phyloP scores from a whole-genome alignment of 30 jellyfish, hydroid and myxozoan species.

The Turritopsis rubra region DNA sequence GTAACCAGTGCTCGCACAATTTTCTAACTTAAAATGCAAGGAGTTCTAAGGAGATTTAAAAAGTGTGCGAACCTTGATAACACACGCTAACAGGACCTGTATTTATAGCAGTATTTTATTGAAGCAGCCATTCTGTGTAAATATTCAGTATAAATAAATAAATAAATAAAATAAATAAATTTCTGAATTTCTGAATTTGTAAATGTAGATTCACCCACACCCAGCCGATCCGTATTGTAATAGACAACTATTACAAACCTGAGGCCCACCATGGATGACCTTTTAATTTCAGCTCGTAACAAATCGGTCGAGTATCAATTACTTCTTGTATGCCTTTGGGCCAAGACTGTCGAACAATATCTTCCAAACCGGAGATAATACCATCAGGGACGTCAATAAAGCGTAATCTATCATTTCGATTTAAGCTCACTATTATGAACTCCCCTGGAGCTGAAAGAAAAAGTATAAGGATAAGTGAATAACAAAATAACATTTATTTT shows the following conservation, averaged over 20 bases:
- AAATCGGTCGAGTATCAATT: constrained; percentile 31
- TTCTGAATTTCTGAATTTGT: too few relatives aligned
- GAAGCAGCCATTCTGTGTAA: too few relatives aligned
- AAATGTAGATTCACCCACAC: too few relatives aligned
- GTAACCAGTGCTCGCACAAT: too few relatives aligned
- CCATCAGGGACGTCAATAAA: constrained; percentile 53
- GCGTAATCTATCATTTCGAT: constrained; percentile 62
- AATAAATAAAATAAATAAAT: too few relatives aligned
- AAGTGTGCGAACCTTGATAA: too few relatives aligned
- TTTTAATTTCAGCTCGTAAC: constrained; percentile 59
- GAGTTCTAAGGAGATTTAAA: too few relatives aligned
- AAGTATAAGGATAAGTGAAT: not conserved
- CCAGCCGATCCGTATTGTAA: not conserved
- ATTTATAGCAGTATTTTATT: too few relatives aligned
- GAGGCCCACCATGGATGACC: constrained; percentile 90
- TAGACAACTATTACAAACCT: constrained; percentile 24
- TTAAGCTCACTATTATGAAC: constrained; percentile 13
- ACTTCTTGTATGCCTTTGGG: constrained; percentile 50
- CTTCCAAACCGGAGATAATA: constrained; percentile 31
- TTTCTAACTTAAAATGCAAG: too few relatives aligned
- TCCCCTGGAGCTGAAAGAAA: not conserved
- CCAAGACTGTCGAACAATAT: constrained; percentile 46
- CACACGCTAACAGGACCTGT: too few relatives aligned
- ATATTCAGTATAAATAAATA: too few relatives aligned
- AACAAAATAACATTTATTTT: not conserved